Evolutionary conservation across 2,888 invertebrate genomes (phyloP).

Genomic region (Caenorhabditis afra): DNA sequence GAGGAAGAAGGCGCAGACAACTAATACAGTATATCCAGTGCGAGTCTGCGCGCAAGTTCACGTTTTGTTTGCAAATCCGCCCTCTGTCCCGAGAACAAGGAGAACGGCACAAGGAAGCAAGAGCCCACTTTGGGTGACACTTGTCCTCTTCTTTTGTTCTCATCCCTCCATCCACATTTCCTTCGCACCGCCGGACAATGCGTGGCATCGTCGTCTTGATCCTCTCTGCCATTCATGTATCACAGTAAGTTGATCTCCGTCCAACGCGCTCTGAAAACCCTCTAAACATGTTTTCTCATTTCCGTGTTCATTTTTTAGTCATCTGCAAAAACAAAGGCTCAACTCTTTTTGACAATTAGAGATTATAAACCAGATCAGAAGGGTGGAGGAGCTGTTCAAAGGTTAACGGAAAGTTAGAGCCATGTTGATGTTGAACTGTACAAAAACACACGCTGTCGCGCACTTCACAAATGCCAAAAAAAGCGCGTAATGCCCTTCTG

Average conservation of each 20-base stretch:
- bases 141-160: slow-evolving; percentile 44
- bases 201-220: slow-evolving; percentile 23
- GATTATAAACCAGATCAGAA: slow-evolving; percentile 10
- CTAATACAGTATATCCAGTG: slow-evolving; percentile 52
- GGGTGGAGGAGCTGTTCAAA: not conserved
- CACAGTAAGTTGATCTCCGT: slow-evolving; percentile 46
- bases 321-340: not conserved
- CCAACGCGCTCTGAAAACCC: not conserved
- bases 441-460: too few relatives aligned
- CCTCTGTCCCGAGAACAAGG: slow-evolving; percentile 47
- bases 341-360: not conserved
- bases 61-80: slow-evolving; percentile 51
- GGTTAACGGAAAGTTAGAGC: too few relatives aligned
- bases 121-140: slow-evolving; percentile 34
- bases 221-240: slow-evolving; percentile 26
- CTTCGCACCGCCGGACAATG: slow-evolving; percentile 22
- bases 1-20: slow-evolving; percentile 36
- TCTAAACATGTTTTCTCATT: not conserved
- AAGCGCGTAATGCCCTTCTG: too few relatives aligned
- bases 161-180: not conserved
- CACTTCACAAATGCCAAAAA: too few relatives aligned
- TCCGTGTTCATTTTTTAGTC: not conserved
- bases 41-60: slow-evolving; percentile 40
- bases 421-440: too few relatives aligned
- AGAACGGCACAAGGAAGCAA: slow-evolving; percentile 34